Base-by-base conservation (phyloP, 1,140 invertebrate species). In the Heliothis virescens region DNA sequence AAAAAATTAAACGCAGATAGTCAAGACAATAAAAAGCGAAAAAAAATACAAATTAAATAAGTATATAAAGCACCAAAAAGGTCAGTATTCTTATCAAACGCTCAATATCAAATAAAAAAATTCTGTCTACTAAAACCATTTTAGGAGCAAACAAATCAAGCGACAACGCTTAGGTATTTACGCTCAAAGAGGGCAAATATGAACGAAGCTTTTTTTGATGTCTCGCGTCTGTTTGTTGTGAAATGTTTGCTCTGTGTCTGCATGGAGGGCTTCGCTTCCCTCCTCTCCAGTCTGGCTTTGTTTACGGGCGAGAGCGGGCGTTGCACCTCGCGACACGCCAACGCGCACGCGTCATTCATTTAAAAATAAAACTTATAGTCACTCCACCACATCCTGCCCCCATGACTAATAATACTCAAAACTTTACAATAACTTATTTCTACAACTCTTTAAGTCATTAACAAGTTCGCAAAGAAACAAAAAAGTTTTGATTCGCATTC, bases 241-340 rank as follows among this genome's bases (percentile, higher is more conserved):
- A 82, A 79, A 81, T 85, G 79, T 84, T 85, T 91, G 82, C 84
- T 92, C 89, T 92, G 79, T 92, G 90, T 59, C 76, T 83, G 76
- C 81, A 82, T 71, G 72, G 83, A 91, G 90, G 90, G 88, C 86
- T 90, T 85, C 87, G 26, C 21, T 82, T 85, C 89, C 88, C 85
- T 88, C 88, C 81, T 63, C 87, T 86, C 82, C 91, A 94, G 92
- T 94, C 89, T 80, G 85, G 83, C 90, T 92, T 91, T 92, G 92
- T 94, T 89, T 89, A 86, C 89, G 87, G 86, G 86, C 84, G 87
- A 80, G 88, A 82, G 80, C 87, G 91, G 88, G 78, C 89, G 91
- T 89, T 89, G 86, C 87, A 86, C 86, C 81, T 82, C 79, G 77
- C 80, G 50, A 60, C 60, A 59, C 63, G 59, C 52, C 34, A 74